These are phyloP conservation scores for Furcula furcula DNA, from an alignment of 2,888 invertebrate species.

Conservation along the genomic window DNA sequence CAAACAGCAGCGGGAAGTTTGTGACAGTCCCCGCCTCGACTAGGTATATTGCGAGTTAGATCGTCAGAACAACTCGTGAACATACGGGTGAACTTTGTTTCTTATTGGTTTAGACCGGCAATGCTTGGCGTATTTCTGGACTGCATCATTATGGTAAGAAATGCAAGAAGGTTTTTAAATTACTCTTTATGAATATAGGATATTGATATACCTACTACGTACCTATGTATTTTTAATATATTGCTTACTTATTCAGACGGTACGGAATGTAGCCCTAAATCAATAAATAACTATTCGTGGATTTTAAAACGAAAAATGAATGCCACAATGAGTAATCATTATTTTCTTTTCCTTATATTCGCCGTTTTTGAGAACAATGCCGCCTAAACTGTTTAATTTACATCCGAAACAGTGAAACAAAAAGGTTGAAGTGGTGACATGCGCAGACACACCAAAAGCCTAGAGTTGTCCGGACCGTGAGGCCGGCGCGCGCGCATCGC, in stretches of 20 bases:
- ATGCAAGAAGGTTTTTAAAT: too few species aligned
- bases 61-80: background rate
- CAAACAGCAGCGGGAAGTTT: slow-evolving; percentile 44
- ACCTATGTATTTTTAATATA: too few species aligned
- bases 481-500: slow-evolving; percentile 45
- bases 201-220: too few species aligned
- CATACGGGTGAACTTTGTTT: background rate
- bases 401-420: slow-evolving; percentile 68
- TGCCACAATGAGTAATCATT: slow-evolving; percentile 34
- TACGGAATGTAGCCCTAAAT: too few species aligned
- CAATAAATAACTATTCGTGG: too few species aligned
- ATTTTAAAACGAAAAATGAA: too few species aligned
- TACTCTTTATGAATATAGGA: too few species aligned
- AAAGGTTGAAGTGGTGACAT: slow-evolving; percentile 68
- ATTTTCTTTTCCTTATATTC: slow-evolving; percentile 32
- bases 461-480: slow-evolving; percentile 61
- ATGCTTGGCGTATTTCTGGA: background rate
- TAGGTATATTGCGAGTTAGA: background rate
- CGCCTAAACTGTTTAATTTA: slow-evolving; percentile 77
- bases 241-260: too few species aligned
- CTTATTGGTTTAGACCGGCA: background rate
- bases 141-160: too few species aligned
- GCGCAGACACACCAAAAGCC: slow-evolving; percentile 75
- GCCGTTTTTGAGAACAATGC: slow-evolving; percentile 62
- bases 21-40: slow-evolving; percentile 19